Conservation (phyloP, 30 jellyfish, hydroid and myxozoan species). For the Phacellophora camtschatica region DNA sequence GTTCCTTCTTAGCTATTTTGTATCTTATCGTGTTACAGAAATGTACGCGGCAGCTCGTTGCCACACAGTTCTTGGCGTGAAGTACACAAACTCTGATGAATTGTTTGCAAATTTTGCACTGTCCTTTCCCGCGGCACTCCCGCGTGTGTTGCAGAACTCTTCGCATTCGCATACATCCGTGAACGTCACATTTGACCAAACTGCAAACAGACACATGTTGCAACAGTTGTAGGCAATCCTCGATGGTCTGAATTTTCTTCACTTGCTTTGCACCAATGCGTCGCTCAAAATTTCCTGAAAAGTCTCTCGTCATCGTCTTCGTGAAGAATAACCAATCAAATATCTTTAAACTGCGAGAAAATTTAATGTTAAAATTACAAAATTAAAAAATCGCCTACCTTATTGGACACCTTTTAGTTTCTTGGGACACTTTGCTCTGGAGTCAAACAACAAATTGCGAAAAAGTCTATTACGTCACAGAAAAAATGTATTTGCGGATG, state of each 20-base stretch:
- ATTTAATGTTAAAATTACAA: too few species aligned
- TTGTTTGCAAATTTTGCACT: constrained; percentile 40
- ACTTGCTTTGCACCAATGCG: background rate
- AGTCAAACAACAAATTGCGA: too few species aligned
- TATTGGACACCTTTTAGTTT: too few species aligned
- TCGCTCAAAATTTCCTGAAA: background rate
- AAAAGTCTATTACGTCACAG: too few species aligned
- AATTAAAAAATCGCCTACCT: too few species aligned
- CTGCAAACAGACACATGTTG: constrained; percentile 34
- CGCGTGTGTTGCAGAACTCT: constrained; percentile 13
- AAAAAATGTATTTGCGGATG: too few species aligned
- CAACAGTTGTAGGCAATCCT: constrained; percentile 29
- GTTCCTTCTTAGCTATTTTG: background rate
- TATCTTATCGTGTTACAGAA: constrained; percentile 28
- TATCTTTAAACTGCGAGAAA: too few species aligned
- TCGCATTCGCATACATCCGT: constrained; percentile 20
- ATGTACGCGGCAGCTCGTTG: constrained; percentile 5
- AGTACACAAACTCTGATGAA: constrained; percentile 32
- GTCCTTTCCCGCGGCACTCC: constrained; percentile 30
- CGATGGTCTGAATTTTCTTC: constrained; percentile 12
- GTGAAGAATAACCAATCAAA: too few species aligned
- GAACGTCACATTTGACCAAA: constrained; percentile 10
- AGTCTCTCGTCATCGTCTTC: background rate
- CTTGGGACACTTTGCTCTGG: too few species aligned
- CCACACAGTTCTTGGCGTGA: constrained; percentile 37